A percentile compares a stretch with the other conserved stretches of the same genome.
phyloP scores from a whole-genome alignment of 2,113 vertebrate genomes.

The Tyto alba region DNA sequence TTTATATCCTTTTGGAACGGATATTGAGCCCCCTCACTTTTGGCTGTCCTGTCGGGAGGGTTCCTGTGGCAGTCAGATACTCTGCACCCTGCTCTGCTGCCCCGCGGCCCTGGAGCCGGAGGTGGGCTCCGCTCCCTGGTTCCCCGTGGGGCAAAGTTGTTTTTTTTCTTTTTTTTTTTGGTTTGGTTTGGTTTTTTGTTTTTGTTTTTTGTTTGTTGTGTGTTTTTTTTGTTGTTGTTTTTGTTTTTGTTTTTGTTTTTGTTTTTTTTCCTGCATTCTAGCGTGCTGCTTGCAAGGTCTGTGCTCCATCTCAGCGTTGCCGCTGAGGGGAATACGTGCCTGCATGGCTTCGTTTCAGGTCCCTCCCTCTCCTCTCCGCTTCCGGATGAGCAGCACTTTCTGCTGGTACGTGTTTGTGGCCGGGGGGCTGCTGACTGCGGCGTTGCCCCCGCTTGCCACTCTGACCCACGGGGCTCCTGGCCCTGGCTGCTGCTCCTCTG shows the following conservation, averaged over 20 bases:
- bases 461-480: neutral
- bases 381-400: neutral
- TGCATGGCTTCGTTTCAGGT: neutral
- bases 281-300: neutral
- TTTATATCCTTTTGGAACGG: neutral
- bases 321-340: neutral
- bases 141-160: accelerated
- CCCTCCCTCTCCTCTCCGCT: constrained; percentile 22
- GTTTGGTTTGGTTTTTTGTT: too few relatives aligned
- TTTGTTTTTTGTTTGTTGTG: too few relatives aligned
- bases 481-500: neutral
- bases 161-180: too few relatives aligned
- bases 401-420: neutral
- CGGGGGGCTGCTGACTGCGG: neutral
- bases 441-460: neutral
- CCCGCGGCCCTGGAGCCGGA: neutral
- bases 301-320: neutral
- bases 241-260: too few relatives aligned
- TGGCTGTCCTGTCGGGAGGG: neutral
- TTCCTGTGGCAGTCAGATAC: neutral
- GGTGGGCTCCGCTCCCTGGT: neutral
- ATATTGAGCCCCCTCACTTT: neutral
- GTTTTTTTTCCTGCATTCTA: neutral
- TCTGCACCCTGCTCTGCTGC: neutral
- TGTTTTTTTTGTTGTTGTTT: too few relatives aligned